Evolutionary conservation across 2,797 vertebrate species (phyloP).

Genomic region (Gobionotothen gibberifrons): DNA sequence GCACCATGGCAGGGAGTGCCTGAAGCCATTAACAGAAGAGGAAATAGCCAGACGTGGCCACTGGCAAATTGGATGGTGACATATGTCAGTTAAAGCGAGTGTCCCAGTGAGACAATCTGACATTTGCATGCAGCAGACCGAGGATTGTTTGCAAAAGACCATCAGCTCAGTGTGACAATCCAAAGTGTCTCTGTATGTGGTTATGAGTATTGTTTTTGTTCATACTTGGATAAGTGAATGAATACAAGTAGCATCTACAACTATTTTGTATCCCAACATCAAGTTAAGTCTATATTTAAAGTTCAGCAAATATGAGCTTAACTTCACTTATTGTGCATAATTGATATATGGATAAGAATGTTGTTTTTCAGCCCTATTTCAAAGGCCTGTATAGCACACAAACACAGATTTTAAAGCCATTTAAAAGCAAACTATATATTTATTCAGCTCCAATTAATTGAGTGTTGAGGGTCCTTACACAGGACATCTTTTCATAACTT

Average conservation of each 20-base stretch:
- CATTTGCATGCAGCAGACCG: conserved; percentile 68
- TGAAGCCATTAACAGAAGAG: conserved; percentile 61
- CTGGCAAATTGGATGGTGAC: conserved; percentile 67
- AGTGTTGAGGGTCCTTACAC: too few species aligned
- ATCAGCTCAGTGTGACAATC: conserved; percentile 51
- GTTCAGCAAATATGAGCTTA: too few species aligned
- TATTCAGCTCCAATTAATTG: too few species aligned
- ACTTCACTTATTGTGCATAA: too few species aligned
- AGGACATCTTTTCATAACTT: too few species aligned
- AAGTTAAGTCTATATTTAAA: neutral
- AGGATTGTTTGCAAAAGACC: conserved; percentile 44
- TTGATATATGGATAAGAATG: too few species aligned
- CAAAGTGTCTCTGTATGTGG: conserved; percentile 17
- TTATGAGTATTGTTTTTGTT: conserved; percentile 19
- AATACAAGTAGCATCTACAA: conserved; percentile 1
- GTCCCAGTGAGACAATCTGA: conserved; percentile 63
- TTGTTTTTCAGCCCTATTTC: too few species aligned
- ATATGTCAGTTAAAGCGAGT: conserved; percentile 68
- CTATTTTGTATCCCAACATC: neutral
- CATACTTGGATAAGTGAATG: conserved; percentile 9
- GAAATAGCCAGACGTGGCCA: conserved; percentile 60
- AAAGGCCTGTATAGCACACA: too few species aligned
- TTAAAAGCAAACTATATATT: too few species aligned
- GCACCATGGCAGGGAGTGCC: conserved; percentile 55
- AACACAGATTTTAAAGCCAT: too few species aligned